Evolutionary conservation across 64 coral and sea anemone genomes (phyloP).

Genomic region (Pocillopora damicornis): DNA sequence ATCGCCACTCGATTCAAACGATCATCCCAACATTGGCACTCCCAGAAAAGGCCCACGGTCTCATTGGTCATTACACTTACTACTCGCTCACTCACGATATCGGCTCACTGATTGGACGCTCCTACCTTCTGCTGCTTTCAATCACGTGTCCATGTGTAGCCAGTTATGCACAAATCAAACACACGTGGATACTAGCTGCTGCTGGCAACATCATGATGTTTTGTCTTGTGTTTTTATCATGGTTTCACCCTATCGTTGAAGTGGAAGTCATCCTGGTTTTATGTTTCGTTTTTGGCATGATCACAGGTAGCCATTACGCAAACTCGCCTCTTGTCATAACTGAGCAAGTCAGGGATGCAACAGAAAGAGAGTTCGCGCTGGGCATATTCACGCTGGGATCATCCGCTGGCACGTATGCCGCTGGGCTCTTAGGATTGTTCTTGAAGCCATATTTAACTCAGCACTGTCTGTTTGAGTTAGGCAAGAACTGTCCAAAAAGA

Average conservation of each 20-base stretch:
- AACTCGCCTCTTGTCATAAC: background rate
- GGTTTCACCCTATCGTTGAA: background rate
- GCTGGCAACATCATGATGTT: background rate
- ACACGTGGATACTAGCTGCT: background rate
- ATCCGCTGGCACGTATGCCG: slow-evolving; percentile 4
- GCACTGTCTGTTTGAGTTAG: background rate
- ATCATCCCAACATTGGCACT: background rate
- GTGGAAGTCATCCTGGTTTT: background rate
- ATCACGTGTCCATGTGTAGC: background rate
- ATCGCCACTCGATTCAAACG: background rate
- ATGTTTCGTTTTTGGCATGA: background rate
- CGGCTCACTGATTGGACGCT: background rate
- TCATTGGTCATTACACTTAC: background rate
- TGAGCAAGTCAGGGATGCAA: background rate
- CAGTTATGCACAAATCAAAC: background rate
- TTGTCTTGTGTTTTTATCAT: slow-evolving; percentile 4
- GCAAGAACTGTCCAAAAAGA: background rate
- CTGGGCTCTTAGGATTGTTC: background rate
- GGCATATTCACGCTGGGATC: slow-evolving; percentile 15
- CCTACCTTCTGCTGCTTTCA: background rate
- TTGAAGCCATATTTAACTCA: background rate
- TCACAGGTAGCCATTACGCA: background rate
- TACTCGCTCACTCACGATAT: background rate
- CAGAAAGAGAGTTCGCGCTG: background rate
- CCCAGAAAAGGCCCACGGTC: background rate